Conservation (phyloP, 2,113 vertebrate genomes). For the Syngnathus floridae region DNA sequence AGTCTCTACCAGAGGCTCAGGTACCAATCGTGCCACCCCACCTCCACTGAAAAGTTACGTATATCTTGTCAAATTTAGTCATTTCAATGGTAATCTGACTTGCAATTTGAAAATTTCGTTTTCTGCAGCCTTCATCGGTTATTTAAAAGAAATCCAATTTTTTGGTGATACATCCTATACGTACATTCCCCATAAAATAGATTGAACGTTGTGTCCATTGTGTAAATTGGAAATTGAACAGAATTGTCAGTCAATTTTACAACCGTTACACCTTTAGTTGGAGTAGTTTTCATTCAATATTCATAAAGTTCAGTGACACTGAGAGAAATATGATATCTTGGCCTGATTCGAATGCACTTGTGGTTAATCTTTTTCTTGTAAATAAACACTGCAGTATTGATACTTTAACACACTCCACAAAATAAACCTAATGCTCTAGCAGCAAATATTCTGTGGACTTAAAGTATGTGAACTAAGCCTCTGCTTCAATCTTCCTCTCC, state of each 20-base stretch:
- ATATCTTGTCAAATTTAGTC: not conserved
- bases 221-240: too few relatives aligned
- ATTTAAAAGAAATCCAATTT: not conserved
- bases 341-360: not conserved
- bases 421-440: not conserved
- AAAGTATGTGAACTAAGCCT: not conserved
- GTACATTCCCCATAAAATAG: too few relatives aligned
- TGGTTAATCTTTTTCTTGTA: not conserved
- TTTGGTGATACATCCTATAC: too few relatives aligned
- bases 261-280: not conserved
- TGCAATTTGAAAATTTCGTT: not conserved
- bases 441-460: not conserved
- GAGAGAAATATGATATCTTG: not conserved
- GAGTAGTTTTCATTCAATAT: not conserved
- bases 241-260: not conserved
- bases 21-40: not conserved
- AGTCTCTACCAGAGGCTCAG: too few relatives aligned
- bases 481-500: constrained; percentile 1
- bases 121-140: not conserved
- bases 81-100: not conserved
- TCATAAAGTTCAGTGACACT: not conserved
- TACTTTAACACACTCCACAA: not conserved
- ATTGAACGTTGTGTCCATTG: too few relatives aligned
- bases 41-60: not conserved
- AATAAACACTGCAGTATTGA: not conserved